Conservation (phyloP, 2,113 vertebrate species). For the Hippocampus guttulatus region DNA sequence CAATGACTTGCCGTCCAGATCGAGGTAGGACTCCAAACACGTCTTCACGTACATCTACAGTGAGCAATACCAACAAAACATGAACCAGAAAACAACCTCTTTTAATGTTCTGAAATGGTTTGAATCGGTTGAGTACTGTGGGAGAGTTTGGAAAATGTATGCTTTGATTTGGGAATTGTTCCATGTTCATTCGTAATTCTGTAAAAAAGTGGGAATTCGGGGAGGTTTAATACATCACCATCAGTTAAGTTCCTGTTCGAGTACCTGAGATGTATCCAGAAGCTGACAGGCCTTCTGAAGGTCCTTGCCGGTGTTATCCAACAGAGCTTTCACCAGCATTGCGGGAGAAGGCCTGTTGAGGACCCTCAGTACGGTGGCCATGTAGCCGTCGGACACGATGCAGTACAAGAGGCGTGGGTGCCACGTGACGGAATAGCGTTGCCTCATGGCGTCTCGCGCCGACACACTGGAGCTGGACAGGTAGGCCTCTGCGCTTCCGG, state of each 20-base stretch:
- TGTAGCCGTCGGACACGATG: slow-evolving; percentile 92
- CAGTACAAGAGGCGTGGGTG: slow-evolving; percentile 84
- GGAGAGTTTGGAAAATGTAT: too few relatives aligned
- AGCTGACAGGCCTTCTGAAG: slow-evolving; percentile 72
- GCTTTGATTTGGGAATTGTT: too few relatives aligned
- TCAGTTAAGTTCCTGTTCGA: neutral
- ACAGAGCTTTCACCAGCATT: slow-evolving; percentile 70
- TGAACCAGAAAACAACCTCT: neutral
- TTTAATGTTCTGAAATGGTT: too few relatives aligned
- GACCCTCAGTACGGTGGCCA: slow-evolving; percentile 81
- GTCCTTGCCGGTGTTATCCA: slow-evolving; percentile 75
- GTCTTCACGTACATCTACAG: slow-evolving; percentile 66
- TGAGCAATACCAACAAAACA: slow-evolving; percentile 11
- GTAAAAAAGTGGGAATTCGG: neutral
- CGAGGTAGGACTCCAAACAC: slow-evolving; percentile 73
- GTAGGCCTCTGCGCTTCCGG: slow-evolving; percentile 62
- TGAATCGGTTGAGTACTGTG: too few relatives aligned
- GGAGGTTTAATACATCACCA: neutral
- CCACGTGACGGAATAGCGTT: slow-evolving; percentile 87
- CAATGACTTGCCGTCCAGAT: slow-evolving; percentile 53
- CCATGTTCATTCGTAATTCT: too few relatives aligned
- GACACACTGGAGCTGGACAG: slow-evolving; percentile 82
- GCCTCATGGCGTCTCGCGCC: slow-evolving; percentile 78
- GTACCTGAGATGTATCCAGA: slow-evolving; percentile 74
- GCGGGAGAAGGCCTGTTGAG: slow-evolving; percentile 70